Base-by-base conservation (phyloP, 2,888 invertebrate genomes). In the Parnassius apollo region DNA sequence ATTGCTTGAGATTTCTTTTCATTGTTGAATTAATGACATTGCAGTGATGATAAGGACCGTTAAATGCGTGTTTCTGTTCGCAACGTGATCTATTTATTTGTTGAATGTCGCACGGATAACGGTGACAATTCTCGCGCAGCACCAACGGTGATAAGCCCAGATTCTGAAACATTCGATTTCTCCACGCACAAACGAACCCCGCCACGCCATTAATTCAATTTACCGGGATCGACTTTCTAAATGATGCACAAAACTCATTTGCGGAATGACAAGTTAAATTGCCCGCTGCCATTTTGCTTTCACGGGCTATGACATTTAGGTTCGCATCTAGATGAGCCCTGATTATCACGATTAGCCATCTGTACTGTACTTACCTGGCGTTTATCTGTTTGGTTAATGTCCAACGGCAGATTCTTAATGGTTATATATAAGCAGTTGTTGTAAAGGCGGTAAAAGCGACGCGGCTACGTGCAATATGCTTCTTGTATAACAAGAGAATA, bases 171-270 rank as follows among this genome's bases (percentile, higher is more conserved):
- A 50, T 59, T 45, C 63, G 71, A 73, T 73, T 72, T 74, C 72
- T 66, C 73, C 67, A 63, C 54, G 61, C 69, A 69, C 71, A 66
- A 66, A 65, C 68, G 67, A 66, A 63, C 67, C 66, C 56, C 57
- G 57, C 65, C 59, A 57, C 65, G 63, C 71, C 75, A 76, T 76
- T 80, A 81, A 83, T 86, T 84, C 80, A 83, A 83, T 86, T 83
- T 79, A 77, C 81, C 70, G 75, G 77, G 77, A 77, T 80, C 71
- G 76, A 78, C 88, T 89, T 88, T 89, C 89, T 85, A 88, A 88
- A 85, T 83, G 85, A 88, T 87, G 87, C 77, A 84, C 86, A 78
- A 85, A 87, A 82, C 82, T 85, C 85, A 90, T 89, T 89, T 85
- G 81, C 76, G 74, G 77, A 83, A 85, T 88, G 85, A 87, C 86